Conservation (phyloP, 2,113 vertebrate species). For the Heterotilapia buettikoferi region DNA sequence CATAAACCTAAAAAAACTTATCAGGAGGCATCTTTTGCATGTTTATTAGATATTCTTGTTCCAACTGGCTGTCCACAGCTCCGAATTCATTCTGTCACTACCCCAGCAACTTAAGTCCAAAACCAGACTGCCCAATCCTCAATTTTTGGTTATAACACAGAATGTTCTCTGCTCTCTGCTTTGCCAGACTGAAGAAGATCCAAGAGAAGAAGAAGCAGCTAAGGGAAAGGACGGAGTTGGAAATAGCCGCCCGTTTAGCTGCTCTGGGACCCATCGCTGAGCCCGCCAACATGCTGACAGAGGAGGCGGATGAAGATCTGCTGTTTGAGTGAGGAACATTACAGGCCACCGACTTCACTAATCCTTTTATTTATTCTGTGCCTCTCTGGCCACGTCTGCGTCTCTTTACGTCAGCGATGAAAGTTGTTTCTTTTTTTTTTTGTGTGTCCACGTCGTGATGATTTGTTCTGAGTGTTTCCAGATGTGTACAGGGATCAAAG, state of each 20-base stretch:
- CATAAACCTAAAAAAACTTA: neutral
- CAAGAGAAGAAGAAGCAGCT: slow-evolving; percentile 98
- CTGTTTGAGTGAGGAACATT: slow-evolving; percentile 82
- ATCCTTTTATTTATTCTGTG: slow-evolving; percentile 70
- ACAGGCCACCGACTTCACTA: neutral
- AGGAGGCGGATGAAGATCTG: slow-evolving; percentile 91
- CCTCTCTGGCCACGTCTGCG: slow-evolving; percentile 39
- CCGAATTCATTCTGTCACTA: neutral
- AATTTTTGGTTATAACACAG: neutral
- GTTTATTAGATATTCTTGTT: neutral
- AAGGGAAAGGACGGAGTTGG: slow-evolving; percentile 82
- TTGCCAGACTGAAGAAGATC: slow-evolving; percentile 92
- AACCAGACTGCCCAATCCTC: neutral
- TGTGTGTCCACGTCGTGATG: slow-evolving; percentile 51
- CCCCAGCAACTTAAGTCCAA: neutral
- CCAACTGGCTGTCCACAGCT: neutral
- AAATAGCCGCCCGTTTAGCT: slow-evolving; percentile 75
- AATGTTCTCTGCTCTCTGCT: neutral
- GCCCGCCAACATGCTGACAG: slow-evolving; percentile 86
- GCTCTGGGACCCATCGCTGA: slow-evolving; percentile 74
- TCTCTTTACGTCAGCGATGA: slow-evolving; percentile 32
- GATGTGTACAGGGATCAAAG: slow-evolving; percentile 5
- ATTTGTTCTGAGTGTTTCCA: slow-evolving; percentile 16
- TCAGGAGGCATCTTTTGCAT: neutral
- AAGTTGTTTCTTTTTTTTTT: slow-evolving; percentile 1